Evolutionary conservation across 1,140 invertebrate species (phyloP).

Genomic region (Lordiphosa stackelbergi): DNA sequence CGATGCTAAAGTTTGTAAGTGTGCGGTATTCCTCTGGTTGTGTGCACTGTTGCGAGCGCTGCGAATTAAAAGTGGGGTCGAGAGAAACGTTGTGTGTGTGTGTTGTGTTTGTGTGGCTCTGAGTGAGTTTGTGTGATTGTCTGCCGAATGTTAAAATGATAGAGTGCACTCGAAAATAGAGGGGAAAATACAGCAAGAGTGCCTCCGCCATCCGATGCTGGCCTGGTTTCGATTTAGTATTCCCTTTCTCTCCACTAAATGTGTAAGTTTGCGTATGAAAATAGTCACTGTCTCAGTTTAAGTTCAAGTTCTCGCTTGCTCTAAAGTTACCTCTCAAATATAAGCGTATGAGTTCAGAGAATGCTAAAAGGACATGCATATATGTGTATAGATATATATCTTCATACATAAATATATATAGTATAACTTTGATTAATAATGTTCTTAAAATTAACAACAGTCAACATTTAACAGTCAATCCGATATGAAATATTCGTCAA

Average conservation of each 20-base stretch:
- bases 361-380: slow-evolving; percentile 39
- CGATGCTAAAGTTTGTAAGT: slow-evolving; percentile 32
- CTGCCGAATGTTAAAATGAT: slow-evolving; percentile 56
- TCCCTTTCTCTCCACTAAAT: slow-evolving; percentile 19
- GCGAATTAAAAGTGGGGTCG: slow-evolving; percentile 62
- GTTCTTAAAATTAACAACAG: slow-evolving; percentile 67
- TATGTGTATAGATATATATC: slow-evolving; percentile 22
- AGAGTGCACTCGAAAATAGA: slow-evolving; percentile 52
- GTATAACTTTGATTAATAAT: slow-evolving; percentile 39
- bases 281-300: slow-evolving; percentile 40
- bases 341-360: slow-evolving; percentile 50
- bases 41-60: slow-evolving; percentile 17
- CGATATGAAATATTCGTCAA: slow-evolving; percentile 67
- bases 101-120: neutral
- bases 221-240: slow-evolving; percentile 22
- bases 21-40: slow-evolving; percentile 29
- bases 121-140: slow-evolving; percentile 23
- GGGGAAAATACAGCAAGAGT: slow-evolving; percentile 36
- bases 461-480: slow-evolving; percentile 77
- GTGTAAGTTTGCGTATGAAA: slow-evolving; percentile 55
- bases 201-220: slow-evolving; percentile 22
- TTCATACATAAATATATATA: slow-evolving; percentile 33
- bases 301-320: no score
- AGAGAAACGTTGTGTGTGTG: slow-evolving; percentile 21
- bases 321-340: slow-evolving; percentile 24